Conservation (phyloP, 2,797 vertebrate species). For the Sebastolobus altivelis region DNA sequence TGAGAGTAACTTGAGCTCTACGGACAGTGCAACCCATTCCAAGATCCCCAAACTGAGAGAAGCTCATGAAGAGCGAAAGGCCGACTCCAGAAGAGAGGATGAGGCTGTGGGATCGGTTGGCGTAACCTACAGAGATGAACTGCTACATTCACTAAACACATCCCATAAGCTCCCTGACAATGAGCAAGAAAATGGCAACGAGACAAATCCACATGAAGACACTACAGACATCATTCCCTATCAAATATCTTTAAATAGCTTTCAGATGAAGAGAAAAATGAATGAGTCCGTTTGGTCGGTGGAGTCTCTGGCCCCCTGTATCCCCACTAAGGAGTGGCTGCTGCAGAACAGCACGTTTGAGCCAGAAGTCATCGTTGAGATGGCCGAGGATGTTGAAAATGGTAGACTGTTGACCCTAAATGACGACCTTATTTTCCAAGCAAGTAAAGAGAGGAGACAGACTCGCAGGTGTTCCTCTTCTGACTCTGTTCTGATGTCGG, state of each 20-base stretch:
- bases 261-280: conserved; percentile 24
- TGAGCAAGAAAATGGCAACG: not conserved
- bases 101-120: not conserved
- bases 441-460: not conserved
- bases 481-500: conserved; percentile 23
- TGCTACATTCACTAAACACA: not conserved
- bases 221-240: not conserved
- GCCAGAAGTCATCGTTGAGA: conserved; percentile 26
- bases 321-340: conserved; percentile 66
- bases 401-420: fast-evolving
- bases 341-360: conserved; percentile 45
- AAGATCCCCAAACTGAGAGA: conserved; percentile 42
- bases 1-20: not conserved
- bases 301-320: conserved; percentile 65
- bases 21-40: not conserved
- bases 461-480: conserved; percentile 18
- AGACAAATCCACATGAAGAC: conserved; percentile 14
- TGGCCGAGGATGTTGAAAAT: conserved; percentile 24
- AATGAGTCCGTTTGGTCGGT: conserved; percentile 80
- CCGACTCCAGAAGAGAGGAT: not conserved
- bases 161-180: not conserved
- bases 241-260: not conserved
- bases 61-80: not conserved
- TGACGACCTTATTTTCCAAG: not conserved
- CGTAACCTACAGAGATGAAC: not conserved